phyloP scores from a whole-genome alignment of 2,797 vertebrate species.

The Diglossa cyanea region DNA sequence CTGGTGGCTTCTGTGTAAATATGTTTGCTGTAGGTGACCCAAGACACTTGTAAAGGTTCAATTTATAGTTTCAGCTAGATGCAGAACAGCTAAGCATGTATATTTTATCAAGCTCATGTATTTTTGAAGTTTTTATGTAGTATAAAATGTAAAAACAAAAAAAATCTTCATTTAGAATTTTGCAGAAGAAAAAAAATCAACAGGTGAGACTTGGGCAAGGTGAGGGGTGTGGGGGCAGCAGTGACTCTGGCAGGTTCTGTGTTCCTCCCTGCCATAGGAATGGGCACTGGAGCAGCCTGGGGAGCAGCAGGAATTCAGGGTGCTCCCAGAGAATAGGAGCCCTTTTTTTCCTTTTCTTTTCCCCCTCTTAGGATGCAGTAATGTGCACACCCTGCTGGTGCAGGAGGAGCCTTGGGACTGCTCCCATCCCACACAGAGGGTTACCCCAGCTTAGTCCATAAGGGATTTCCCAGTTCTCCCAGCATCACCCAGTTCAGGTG shows the following conservation, averaged over 20 bases:
- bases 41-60: slow-evolving; percentile 84
- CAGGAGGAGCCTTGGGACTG: not conserved
- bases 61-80: slow-evolving; percentile 80
- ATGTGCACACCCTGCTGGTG: not conserved
- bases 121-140: slow-evolving; percentile 78
- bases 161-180: slow-evolving; percentile 32
- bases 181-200: slow-evolving; percentile 19
- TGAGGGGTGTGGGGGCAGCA: not conserved
- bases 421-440: too few relatives aligned
- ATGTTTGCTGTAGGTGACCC: slow-evolving; percentile 89
- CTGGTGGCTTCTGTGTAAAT: slow-evolving; percentile 92
- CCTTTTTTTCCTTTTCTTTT: not conserved
- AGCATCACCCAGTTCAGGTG: not conserved
- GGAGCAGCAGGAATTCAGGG: not conserved
- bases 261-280: not conserved
- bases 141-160: slow-evolving; percentile 71
- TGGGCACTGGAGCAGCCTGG: not conserved
- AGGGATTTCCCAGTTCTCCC: not conserved
- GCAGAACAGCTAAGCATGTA: slow-evolving; percentile 77
- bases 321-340: not conserved
- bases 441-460: accelerated
- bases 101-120: slow-evolving; percentile 84
- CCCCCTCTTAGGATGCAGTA: accelerated
- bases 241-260: not conserved
- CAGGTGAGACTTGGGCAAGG: not conserved